phyloP scores from a whole-genome alignment of 1,140 invertebrate species.

The Bombus confusus region DNA sequence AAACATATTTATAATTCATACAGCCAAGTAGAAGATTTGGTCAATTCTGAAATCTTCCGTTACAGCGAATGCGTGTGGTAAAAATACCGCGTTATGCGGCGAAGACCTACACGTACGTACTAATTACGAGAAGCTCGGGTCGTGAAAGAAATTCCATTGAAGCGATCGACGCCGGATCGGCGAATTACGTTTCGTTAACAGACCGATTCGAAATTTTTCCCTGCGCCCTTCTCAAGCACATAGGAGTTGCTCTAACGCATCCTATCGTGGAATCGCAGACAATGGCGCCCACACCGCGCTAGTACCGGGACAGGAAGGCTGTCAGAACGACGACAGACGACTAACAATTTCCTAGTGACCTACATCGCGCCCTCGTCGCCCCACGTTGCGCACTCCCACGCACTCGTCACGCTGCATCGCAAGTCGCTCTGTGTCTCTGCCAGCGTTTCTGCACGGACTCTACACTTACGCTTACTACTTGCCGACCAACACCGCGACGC shows the following conservation, averaged over 20 bases:
- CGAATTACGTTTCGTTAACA: not conserved
- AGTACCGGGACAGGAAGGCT: conserved; percentile 54
- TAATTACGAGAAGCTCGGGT: too few relatives aligned
- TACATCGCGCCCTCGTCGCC: conserved; percentile 72
- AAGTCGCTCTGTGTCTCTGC: conserved; percentile 15
- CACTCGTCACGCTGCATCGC: conserved; percentile 53
- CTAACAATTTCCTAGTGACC: conserved; percentile 78
- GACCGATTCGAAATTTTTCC: not conserved
- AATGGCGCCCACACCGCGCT: conserved; percentile 58
- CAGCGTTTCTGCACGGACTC: conserved; percentile 24
- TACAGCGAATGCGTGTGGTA: too few relatives aligned
- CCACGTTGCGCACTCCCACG: conserved; percentile 73
- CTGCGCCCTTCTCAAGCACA: conserved; percentile 13
- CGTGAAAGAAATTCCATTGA: too few relatives aligned
- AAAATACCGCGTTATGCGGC: too few relatives aligned
- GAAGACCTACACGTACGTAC: too few relatives aligned
- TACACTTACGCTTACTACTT: not conserved
- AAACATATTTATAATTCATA: too few relatives aligned
- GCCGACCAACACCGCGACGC: not conserved
- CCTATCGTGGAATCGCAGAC: conserved; percentile 38
- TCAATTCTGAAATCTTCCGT: too few relatives aligned
- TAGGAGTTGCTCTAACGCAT: conserved; percentile 16
- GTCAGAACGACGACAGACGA: conserved; percentile 68
- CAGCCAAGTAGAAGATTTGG: too few relatives aligned
- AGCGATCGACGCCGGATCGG: too few relatives aligned